phyloP scores from a whole-genome alignment of 1,140 invertebrate genomes.

The Penaeus chinensis region DNA sequence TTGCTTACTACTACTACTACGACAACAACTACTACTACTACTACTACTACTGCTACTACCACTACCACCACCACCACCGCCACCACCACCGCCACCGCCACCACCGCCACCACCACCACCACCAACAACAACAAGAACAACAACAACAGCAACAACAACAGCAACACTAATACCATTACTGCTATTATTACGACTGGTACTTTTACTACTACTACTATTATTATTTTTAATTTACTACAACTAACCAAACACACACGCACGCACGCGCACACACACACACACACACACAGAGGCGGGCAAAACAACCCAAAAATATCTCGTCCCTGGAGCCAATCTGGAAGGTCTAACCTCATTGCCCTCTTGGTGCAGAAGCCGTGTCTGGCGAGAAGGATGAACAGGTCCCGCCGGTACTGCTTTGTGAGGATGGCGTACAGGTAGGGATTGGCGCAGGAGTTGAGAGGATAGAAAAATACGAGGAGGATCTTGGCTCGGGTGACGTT shows the following conservation, averaged over 20 bases:
- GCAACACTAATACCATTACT: too few species aligned
- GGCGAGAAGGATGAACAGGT: conserved; percentile 78
- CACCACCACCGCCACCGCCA: too few species aligned
- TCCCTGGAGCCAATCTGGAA: not conserved
- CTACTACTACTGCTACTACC: too few species aligned
- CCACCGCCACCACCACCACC: too few species aligned
- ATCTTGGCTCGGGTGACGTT: conserved; percentile 88
- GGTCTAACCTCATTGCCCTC: conserved; percentile 57
- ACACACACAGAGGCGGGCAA: conserved; percentile 4
- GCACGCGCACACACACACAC: conserved; percentile 49
- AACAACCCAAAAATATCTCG: too few species aligned
- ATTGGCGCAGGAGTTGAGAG: conserved; percentile 90
- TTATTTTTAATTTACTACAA: conserved; percentile 10
- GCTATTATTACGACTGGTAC: too few species aligned
- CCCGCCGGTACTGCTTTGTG: conserved; percentile 86
- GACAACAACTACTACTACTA: too few species aligned
- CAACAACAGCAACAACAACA: too few species aligned
- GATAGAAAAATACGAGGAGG: conserved; percentile 90
- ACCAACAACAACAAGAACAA: too few species aligned
- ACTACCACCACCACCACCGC: too few species aligned
- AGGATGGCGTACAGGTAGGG: conserved; percentile 92
- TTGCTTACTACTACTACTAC: too few species aligned
- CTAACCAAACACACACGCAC: conserved; percentile 42
- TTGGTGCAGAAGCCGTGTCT: conserved; percentile 75
- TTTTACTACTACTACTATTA: not conserved